Percentiles rank a stretch among this genome's conserved stretches.
Conservation (phyloP, 1,140 invertebrate species). For the Neodiprion lecontei region DNA sequence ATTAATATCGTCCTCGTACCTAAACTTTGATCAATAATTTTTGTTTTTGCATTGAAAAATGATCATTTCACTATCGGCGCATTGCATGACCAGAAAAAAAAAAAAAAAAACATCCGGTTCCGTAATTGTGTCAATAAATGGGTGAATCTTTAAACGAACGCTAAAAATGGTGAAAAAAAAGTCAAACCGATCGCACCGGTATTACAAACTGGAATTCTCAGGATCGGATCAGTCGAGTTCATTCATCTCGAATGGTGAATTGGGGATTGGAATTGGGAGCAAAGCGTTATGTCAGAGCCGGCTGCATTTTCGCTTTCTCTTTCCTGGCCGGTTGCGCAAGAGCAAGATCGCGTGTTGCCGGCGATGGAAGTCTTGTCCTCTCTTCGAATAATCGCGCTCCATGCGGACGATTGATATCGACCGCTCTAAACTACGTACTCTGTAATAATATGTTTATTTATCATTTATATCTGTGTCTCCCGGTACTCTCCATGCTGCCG, state of each 20-base stretch:
- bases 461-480: too few species aligned
- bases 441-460: too few species aligned
- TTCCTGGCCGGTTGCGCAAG: background rate
- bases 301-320: conserved; percentile 1
- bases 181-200: background rate
- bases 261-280: background rate
- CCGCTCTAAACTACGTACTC: too few species aligned
- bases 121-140: too few species aligned
- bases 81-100: too few species aligned
- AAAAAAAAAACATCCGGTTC: too few species aligned
- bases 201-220: background rate
- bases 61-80: too few species aligned
- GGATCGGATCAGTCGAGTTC: background rate
- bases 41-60: too few species aligned
- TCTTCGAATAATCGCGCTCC: background rate
- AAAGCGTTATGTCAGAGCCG: conserved; percentile 7
- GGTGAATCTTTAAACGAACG: too few species aligned
- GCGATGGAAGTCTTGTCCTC: background rate
- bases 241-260: background rate
- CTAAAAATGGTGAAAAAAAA: background rate
- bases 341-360: background rate
- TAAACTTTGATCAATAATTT: too few species aligned
- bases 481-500: too few species aligned
- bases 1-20: too few species aligned
- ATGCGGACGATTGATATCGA: background rate